Percentiles rank a stretch among this genome's conserved stretches.
These are phyloP conservation scores for Pelochelys cantorii DNA, from an alignment of 2,797 vertebrate genomes.

Conservation along the genomic window DNA sequence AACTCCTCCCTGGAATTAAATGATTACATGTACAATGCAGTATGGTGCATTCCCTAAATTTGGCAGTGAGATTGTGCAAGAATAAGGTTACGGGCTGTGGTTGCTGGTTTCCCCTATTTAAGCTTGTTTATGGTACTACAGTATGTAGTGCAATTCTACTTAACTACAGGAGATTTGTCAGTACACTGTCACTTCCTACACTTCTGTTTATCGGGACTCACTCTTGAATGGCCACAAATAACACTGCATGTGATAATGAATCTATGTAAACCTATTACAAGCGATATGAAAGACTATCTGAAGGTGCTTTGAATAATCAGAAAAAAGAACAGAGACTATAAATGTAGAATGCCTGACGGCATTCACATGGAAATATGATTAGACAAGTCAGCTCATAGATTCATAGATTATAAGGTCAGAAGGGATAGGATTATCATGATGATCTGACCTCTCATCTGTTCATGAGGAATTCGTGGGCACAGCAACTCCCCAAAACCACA, in stretches of 20 bases:
- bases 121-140: not conserved
- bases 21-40: not conserved
- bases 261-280: not conserved
- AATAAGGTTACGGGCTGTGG: not conserved
- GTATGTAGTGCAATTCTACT: not conserved
- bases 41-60: not conserved
- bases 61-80: not conserved
- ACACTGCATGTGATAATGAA: not conserved
- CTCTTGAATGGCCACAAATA: not conserved
- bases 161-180: not conserved
- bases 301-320: not conserved
- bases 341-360: not conserved
- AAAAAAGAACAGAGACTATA: not conserved
- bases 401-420: too few species aligned
- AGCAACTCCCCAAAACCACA: not conserved
- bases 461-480: not conserved
- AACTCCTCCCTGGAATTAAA: not conserved
- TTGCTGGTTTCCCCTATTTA: not conserved
- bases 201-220: not conserved
- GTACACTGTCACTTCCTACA: not conserved
- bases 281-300: not conserved
- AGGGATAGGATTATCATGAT: too few species aligned
- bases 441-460: not conserved
- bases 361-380: not conserved
- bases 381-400: not conserved